Conservation (phyloP, 2,888 invertebrate genomes). For the Lasiommata megera region DNA sequence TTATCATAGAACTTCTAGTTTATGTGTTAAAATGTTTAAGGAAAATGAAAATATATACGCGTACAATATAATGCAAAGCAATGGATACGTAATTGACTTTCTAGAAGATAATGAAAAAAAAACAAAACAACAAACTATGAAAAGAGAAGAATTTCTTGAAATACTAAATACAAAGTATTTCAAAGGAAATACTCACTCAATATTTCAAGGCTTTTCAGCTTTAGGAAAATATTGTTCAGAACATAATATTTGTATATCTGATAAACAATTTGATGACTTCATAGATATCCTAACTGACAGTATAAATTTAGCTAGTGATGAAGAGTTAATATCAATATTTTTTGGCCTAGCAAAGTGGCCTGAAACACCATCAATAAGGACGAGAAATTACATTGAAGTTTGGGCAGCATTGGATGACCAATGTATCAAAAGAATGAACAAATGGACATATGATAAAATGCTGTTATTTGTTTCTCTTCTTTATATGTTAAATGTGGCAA, state of each 20-base stretch:
- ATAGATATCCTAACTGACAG: conserved; percentile 73
- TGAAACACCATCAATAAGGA: conserved; percentile 66
- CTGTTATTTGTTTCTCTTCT: conserved; percentile 84
- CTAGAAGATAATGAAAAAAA: conserved; percentile 30
- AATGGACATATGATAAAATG: conserved; percentile 78
- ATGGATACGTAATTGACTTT: conserved; percentile 53
- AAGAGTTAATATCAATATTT: conserved; percentile 79
- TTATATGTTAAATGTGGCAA: conserved; percentile 81
- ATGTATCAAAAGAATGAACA: conserved; percentile 68
- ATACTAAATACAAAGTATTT: conserved; percentile 51
- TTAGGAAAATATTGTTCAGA: conserved; percentile 56
- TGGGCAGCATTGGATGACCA: conserved; percentile 86
- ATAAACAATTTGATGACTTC: conserved; percentile 61
- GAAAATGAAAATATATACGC: conserved; percentile 72
- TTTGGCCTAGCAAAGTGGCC: conserved; percentile 77
- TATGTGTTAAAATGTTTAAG: conserved; percentile 54
- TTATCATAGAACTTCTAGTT: conserved; percentile 38
- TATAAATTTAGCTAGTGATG: conserved; percentile 77
- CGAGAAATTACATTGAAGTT: conserved; percentile 83
- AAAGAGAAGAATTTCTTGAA: conserved; percentile 46
- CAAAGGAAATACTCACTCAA: conserved; percentile 43
- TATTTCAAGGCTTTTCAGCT: conserved; percentile 53
- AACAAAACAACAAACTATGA: conserved; percentile 24
- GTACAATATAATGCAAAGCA: conserved; percentile 58
- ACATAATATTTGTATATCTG: conserved; percentile 56